Evolutionary conservation across 2,113 vertebrate genomes (phyloP).

Genomic region (Herpetotheres cachinnans): DNA sequence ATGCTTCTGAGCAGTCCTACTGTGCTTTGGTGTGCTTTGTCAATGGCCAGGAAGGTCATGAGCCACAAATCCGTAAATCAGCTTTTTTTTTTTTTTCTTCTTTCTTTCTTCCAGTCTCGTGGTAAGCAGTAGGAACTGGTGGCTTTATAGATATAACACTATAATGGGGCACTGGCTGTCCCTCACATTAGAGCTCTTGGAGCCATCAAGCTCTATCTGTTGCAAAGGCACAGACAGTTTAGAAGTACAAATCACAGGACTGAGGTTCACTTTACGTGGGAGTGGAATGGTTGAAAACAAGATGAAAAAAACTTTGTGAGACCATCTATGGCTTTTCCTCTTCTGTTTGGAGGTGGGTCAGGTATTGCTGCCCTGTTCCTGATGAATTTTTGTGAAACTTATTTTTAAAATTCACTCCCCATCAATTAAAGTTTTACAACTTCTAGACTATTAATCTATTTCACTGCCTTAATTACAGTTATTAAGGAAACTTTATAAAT

Average conservation of each 20-base stretch:
- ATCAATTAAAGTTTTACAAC: background rate
- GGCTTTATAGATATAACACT: background rate
- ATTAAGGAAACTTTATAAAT: background rate
- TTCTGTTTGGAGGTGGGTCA: background rate
- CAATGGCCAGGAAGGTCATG: background rate
- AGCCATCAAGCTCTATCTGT: fast-evolving
- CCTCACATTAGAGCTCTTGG: background rate
- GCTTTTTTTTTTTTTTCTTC: no score
- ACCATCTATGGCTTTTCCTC: background rate
- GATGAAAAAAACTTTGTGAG: background rate
- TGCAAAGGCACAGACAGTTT: background rate
- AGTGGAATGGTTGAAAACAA: background rate
- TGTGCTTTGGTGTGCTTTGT: background rate
- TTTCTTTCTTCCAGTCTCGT: background rate
- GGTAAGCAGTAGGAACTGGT: background rate
- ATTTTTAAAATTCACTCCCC: background rate
- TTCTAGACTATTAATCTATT: background rate
- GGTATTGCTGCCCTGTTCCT: background rate
- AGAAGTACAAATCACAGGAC: background rate
- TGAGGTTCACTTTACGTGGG: background rate
- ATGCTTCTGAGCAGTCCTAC: background rate
- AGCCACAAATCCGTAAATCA: background rate
- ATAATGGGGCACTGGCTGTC: background rate
- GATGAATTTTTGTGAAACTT: background rate
- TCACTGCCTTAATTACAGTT: background rate